Evolutionary conservation across 1,140 invertebrate genomes (phyloP).

Genomic region (Mycetomoellerius zeteki): DNA sequence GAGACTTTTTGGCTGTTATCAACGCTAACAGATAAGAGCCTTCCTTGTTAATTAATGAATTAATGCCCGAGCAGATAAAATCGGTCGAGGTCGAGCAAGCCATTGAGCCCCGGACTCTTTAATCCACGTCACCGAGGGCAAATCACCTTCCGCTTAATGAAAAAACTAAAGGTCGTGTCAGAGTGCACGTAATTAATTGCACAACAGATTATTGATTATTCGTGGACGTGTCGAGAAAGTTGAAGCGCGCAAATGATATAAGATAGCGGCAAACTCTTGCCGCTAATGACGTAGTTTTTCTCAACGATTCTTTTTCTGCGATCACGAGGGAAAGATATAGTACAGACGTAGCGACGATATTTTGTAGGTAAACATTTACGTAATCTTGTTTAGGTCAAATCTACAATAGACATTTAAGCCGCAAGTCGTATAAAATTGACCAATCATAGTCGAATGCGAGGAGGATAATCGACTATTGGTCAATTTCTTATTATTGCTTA

Average conservation of each 20-base stretch:
- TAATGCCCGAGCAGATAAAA: constrained; percentile 61
- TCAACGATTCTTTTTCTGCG: neutral
- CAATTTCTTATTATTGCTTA: too few species aligned
- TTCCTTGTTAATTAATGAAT: constrained; percentile 70
- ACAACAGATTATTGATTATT: constrained; percentile 62
- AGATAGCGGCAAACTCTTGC: constrained; percentile 3
- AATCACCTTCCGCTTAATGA: neutral
- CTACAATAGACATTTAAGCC: too few species aligned
- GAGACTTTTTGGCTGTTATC: constrained; percentile 59
- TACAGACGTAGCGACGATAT: neutral
- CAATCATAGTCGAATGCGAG: too few species aligned
- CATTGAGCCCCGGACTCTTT: constrained; percentile 61
- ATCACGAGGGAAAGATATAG: constrained; percentile 3
- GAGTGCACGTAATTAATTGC: constrained; percentile 58
- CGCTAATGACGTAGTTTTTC: constrained; percentile 40
- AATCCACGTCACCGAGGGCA: constrained; percentile 28
- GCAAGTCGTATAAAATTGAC: too few species aligned
- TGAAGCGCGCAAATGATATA: constrained; percentile 14
- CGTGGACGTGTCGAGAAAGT: constrained; percentile 16
- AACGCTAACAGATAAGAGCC: constrained; percentile 52
- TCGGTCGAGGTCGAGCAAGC: constrained; percentile 38
- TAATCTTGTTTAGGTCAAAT: neutral
- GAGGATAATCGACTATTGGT: too few species aligned
- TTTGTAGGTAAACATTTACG: neutral
- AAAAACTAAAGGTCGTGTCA: constrained; percentile 45